Conservation (phyloP, 2,888 invertebrate genomes). For the Sclerodermus sp. region DNA sequence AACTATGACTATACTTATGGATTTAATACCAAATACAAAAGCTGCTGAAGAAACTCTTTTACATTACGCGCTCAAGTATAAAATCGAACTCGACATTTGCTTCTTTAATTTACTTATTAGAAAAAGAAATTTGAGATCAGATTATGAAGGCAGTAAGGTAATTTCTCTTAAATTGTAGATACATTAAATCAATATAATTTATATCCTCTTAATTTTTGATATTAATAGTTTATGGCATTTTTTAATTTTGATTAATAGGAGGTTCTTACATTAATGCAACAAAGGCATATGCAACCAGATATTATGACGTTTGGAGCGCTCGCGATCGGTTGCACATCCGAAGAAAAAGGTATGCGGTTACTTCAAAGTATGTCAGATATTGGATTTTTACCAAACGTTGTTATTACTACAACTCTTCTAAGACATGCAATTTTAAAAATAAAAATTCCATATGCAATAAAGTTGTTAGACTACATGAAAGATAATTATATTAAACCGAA, state of each 20-base stretch:
- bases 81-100: slow-evolving; percentile 73
- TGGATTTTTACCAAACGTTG: slow-evolving; percentile 69
- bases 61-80: slow-evolving; percentile 62
- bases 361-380: slow-evolving; percentile 71
- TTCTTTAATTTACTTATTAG: slow-evolving; percentile 88
- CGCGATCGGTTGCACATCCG: slow-evolving; percentile 74
- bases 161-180: slow-evolving; percentile 39
- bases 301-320: slow-evolving; percentile 85
- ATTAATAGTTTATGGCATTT: neutral
- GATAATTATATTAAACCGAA: slow-evolving; percentile 67
- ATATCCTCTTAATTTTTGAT: too few relatives aligned
- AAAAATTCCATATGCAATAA: slow-evolving; percentile 69
- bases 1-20: slow-evolving; percentile 77
- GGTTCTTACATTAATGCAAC: slow-evolving; percentile 57
- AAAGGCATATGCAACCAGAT: slow-evolving; percentile 65
- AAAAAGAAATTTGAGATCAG: slow-evolving; percentile 71
- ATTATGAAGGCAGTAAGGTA: slow-evolving; percentile 73
- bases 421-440: slow-evolving; percentile 64
- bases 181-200: neutral
- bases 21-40: slow-evolving; percentile 68
- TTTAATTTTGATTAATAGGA: slow-evolving; percentile 48
- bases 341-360: slow-evolving; percentile 67
- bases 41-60: slow-evolving; percentile 73
- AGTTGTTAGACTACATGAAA: slow-evolving; percentile 69
- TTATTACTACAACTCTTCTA: slow-evolving; percentile 76